Conservation (phyloP, 2,113 vertebrate species). For the Spheniscus mendiculus region DNA sequence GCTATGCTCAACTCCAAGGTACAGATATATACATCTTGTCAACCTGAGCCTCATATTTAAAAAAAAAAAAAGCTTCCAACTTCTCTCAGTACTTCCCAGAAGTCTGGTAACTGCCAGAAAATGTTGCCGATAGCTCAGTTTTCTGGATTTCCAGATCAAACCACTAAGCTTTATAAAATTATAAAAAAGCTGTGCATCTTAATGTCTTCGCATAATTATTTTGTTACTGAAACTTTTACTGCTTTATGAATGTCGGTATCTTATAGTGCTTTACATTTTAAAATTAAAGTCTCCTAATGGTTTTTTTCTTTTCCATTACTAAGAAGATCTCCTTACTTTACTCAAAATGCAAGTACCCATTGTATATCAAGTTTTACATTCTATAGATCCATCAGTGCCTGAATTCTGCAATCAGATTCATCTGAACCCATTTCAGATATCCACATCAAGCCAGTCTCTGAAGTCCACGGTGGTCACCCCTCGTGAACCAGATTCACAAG, state of each 20-base stretch:
- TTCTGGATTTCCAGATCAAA: not conserved
- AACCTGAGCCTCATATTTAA: not conserved
- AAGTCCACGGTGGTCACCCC: not conserved
- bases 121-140: rapidly evolving
- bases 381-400: not conserved
- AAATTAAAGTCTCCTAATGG: not conserved
- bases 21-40: rapidly evolving
- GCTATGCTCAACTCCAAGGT: not conserved
- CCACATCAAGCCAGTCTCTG: not conserved
- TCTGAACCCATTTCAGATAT: not conserved
- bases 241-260: not conserved
- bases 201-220: not conserved
- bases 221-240: not conserved
- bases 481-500: not conserved
- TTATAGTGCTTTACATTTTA: not conserved
- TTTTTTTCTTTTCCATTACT: not conserved
- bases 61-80: not conserved
- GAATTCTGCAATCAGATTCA: not conserved
- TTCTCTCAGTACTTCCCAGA: not conserved
- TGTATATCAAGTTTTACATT: not conserved
- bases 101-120: not conserved
- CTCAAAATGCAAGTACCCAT: not conserved
- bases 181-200: not conserved
- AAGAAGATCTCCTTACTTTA: not conserved
- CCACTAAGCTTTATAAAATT: not conserved